Conservation (phyloP, 2,888 invertebrate genomes). For the Lasioglossum malachurum region DNA sequence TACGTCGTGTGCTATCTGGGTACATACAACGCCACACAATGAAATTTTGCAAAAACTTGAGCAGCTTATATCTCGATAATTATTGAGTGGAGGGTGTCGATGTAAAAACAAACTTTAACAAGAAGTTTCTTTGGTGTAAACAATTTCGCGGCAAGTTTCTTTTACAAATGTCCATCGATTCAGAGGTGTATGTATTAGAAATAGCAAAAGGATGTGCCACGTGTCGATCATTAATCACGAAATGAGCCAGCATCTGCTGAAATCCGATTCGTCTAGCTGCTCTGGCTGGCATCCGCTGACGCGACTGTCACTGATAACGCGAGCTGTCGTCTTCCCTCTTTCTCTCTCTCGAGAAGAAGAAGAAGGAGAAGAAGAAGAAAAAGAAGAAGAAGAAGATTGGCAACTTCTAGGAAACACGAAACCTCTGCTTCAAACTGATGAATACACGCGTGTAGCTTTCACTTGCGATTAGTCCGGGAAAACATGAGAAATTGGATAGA, state of each 20-base stretch:
- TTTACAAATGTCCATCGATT: no score
- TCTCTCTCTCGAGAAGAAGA: no score
- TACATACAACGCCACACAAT: no score
- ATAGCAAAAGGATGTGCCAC: constrained; percentile 19
- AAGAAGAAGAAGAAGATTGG: constrained; percentile 37
- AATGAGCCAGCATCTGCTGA: constrained; percentile 61
- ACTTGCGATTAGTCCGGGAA: not conserved
- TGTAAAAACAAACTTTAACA: no score
- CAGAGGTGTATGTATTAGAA: not conserved
- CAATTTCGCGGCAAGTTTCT: no score
- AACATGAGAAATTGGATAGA: constrained; percentile 18
- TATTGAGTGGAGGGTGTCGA: no score
- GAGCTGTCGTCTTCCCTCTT: constrained; percentile 56
- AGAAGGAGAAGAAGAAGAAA: constrained; percentile 13
- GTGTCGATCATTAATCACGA: constrained; percentile 64
- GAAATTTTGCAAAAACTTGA: no score
- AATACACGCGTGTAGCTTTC: not conserved
- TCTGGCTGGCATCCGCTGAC: constrained; percentile 72
- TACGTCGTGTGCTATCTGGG: no score
- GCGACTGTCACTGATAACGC: constrained; percentile 59
- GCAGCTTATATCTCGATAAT: no score
- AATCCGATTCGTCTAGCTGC: constrained; percentile 59
- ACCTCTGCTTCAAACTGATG: constrained; percentile 9
- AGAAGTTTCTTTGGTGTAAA: no score
- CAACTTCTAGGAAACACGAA: constrained; percentile 46